These are phyloP conservation scores for Scopus umbretta DNA, from an alignment of 2,113 vertebrate species.

Conservation along the genomic window DNA sequence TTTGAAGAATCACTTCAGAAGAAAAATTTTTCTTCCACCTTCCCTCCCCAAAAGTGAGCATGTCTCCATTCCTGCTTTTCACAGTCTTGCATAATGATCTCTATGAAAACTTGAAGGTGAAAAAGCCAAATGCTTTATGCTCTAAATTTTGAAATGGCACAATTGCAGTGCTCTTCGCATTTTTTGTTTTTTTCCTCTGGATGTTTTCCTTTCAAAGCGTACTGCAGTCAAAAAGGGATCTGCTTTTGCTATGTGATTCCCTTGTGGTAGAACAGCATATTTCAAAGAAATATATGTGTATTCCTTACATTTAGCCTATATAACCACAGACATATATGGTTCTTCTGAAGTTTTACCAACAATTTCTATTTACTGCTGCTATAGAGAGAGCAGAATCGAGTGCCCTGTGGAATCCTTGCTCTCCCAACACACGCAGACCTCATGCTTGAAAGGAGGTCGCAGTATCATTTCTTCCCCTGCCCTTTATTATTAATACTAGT, in stretches of 20 bases:
- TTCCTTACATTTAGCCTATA: not conserved
- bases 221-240: not conserved
- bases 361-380: not conserved
- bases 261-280: not conserved
- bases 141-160: not conserved
- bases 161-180: not conserved
- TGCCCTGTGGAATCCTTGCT: not conserved
- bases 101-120: not conserved
- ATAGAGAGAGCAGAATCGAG: not conserved
- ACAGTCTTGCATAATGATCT: not conserved
- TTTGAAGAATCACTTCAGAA: not conserved
- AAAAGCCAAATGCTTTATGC: not conserved
- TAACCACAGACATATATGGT: not conserved
- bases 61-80: not conserved
- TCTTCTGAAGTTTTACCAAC: not conserved
- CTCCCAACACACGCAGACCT: not conserved
- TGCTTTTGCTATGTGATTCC: not conserved
- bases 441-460: not conserved
- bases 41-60: not conserved
- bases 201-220: not conserved
- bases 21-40: not conserved
- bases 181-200: constrained; percentile 1
- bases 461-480: not conserved
- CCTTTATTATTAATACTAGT: not conserved
- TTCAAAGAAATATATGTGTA: not conserved